Conservation (phyloP, 2,888 invertebrate genomes). For the Ophion ellenae region DNA sequence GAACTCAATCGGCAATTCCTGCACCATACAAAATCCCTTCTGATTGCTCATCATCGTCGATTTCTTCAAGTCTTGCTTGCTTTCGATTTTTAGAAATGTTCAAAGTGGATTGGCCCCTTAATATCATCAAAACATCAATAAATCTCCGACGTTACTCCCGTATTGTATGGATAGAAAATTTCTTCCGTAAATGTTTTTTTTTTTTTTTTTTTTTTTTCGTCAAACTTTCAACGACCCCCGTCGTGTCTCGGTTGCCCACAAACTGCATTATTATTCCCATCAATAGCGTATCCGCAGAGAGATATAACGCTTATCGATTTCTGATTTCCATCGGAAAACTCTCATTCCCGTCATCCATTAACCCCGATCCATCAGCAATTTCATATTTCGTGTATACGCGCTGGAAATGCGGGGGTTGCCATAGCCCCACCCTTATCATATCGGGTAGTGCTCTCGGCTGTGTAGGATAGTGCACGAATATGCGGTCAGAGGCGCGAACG, state of each 20-base stretch:
- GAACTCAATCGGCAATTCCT: too few relatives aligned
- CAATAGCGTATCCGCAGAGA: conserved; percentile 20
- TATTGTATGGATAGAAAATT: background rate
- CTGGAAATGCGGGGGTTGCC: conserved; percentile 17
- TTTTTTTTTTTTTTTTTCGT: background rate
- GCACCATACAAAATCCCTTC: too few relatives aligned
- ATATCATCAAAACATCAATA: background rate
- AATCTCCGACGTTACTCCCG: background rate
- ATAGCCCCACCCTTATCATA: conserved; percentile 38
- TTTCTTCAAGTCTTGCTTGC: too few relatives aligned
- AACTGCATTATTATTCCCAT: conserved; percentile 38
- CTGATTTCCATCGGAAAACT: conserved; percentile 62
- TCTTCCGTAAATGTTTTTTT: background rate
- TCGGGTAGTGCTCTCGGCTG: conserved; percentile 28
- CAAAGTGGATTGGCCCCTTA: too few relatives aligned
- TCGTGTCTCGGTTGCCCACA: conserved; percentile 17
- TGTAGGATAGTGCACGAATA: conserved; percentile 36
- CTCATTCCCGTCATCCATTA: conserved; percentile 67
- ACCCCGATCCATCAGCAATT: conserved; percentile 69
- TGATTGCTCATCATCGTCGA: too few relatives aligned
- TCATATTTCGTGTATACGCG: conserved; percentile 59
- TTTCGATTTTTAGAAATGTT: too few relatives aligned
- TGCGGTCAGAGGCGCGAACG: conserved; percentile 59
- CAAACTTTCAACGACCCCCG: conserved; percentile 3
- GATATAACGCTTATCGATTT: conserved; percentile 60